Evolutionary conservation across 2,888 invertebrate genomes (phyloP).

Genomic region (Luperina nickerlii): DNA sequence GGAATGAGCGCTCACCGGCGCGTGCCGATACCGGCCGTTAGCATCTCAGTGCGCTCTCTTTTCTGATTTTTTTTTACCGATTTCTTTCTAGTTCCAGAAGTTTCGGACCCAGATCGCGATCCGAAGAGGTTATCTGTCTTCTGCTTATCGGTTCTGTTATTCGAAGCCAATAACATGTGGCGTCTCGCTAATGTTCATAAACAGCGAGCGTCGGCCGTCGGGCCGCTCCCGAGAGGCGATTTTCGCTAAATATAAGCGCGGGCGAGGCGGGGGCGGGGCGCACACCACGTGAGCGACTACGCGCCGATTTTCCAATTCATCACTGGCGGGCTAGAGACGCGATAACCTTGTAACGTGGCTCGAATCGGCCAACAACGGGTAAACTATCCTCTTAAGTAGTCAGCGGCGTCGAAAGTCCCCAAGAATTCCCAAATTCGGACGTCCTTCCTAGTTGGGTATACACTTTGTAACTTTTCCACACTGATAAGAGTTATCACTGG

Average conservation of each 20-base stretch:
- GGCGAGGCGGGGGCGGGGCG: constrained; percentile 88
- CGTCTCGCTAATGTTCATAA: constrained; percentile 88
- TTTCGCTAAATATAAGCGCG: constrained; percentile 90
- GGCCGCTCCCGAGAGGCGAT: constrained; percentile 89
- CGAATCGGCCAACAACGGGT: constrained; percentile 81
- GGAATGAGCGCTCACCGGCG: constrained; percentile 83
- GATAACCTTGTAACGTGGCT: constrained; percentile 90
- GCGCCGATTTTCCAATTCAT: constrained; percentile 91
- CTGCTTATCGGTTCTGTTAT: constrained; percentile 88
- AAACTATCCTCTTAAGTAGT: constrained; percentile 81
- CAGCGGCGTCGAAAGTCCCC: constrained; percentile 75
- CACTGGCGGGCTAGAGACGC: constrained; percentile 88
- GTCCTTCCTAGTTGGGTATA: constrained; percentile 78
- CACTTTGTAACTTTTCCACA: constrained; percentile 87
- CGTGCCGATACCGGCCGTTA: constrained; percentile 80
- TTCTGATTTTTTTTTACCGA: constrained; percentile 72
- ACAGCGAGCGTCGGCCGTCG: constrained; percentile 86
- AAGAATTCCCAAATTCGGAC: constrained; percentile 78
- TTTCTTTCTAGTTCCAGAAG: constrained; percentile 86
- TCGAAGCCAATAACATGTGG: constrained; percentile 89
- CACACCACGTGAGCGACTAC: constrained; percentile 90
- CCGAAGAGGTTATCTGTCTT: constrained; percentile 88
- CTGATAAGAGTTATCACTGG: constrained; percentile 86
- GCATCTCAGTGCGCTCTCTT: constrained; percentile 81
- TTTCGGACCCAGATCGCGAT: constrained; percentile 80